phyloP scores from a whole-genome alignment of 2,797 vertebrate genomes.

The Microcaecilia unicolor region DNA sequence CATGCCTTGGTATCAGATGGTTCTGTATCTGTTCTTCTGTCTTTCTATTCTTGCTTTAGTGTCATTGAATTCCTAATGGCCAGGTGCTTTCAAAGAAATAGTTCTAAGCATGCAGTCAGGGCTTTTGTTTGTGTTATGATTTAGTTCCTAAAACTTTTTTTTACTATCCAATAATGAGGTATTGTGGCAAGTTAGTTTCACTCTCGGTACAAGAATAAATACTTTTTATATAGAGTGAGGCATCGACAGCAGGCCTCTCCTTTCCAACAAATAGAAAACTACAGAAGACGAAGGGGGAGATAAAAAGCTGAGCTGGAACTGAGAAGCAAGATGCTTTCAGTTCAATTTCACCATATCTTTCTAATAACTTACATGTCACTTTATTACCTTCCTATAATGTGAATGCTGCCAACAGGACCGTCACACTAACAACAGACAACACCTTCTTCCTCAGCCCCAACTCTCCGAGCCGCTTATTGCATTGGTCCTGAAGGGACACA shows the following conservation, averaged over 20 bases:
- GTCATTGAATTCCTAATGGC: too few relatives aligned
- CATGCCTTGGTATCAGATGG: too few relatives aligned
- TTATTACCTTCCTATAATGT: constrained; percentile 79
- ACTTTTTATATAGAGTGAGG: constrained; percentile 42
- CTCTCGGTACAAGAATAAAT: constrained; percentile 52
- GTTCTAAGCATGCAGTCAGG: too few relatives aligned
- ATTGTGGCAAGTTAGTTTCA: constrained; percentile 57
- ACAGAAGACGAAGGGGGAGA: constrained; percentile 63
- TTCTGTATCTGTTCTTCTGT: too few relatives aligned
- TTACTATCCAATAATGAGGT: constrained; percentile 45
- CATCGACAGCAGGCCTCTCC: constrained; percentile 45
- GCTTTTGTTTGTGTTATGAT: constrained; percentile 40
- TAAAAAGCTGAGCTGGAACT: constrained; percentile 62
- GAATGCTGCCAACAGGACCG: constrained; percentile 79
- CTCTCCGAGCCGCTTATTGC: constrained; percentile 62
- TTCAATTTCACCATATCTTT: constrained; percentile 80
- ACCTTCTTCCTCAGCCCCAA: constrained; percentile 61
- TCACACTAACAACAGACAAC: constrained; percentile 76
- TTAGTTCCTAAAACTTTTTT: constrained; percentile 47
- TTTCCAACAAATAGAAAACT: constrained; percentile 56
- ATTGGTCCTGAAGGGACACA: constrained; percentile 78
- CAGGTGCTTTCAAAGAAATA: too few relatives aligned
- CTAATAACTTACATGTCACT: constrained; percentile 95
- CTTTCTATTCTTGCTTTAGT: too few relatives aligned
- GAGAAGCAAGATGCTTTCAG: constrained; percentile 71